phyloP scores from a whole-genome alignment of 2,888 invertebrate species.

The Pterostichus madidus region DNA sequence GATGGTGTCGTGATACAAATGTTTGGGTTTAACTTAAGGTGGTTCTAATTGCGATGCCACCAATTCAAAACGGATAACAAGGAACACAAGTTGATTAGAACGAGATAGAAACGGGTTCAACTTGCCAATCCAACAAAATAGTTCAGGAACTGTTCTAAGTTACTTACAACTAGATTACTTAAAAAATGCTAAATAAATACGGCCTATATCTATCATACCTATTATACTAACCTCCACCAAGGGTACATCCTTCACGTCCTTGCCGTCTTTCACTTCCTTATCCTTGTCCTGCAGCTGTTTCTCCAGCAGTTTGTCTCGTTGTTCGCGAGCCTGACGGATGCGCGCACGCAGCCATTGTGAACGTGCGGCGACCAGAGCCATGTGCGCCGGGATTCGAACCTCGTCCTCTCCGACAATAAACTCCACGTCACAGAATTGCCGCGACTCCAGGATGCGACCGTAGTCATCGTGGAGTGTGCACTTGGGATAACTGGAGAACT shows the following conservation, averaged over 20 bases:
- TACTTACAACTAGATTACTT: too few relatives aligned
- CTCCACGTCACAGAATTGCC: conserved; percentile 94
- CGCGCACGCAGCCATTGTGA: conserved; percentile 88
- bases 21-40: too few relatives aligned
- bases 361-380: conserved; percentile 93
- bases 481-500: conserved; percentile 96
- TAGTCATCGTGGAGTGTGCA: conserved; percentile 97
- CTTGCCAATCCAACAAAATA: too few relatives aligned
- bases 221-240: conserved; percentile 80
- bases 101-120: too few relatives aligned
- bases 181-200: too few relatives aligned
- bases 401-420: conserved; percentile 89
- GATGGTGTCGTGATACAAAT: too few relatives aligned
- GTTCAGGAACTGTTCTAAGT: too few relatives aligned
- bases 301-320: conserved; percentile 81
- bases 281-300: conserved; percentile 74
- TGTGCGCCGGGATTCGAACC: conserved; percentile 88
- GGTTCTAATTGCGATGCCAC: too few relatives aligned
- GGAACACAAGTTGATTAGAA: too few relatives aligned
- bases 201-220: too few relatives aligned
- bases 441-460: conserved; percentile 89
- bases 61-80: too few relatives aligned
- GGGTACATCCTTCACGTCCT: conserved; percentile 78
- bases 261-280: not conserved
- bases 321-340: conserved; percentile 83